Percentiles rank a stretch among this genome's conserved stretches.
Conservation (phyloP, 2,888 invertebrate genomes). For the Lordiphosa andalusiaca region DNA sequence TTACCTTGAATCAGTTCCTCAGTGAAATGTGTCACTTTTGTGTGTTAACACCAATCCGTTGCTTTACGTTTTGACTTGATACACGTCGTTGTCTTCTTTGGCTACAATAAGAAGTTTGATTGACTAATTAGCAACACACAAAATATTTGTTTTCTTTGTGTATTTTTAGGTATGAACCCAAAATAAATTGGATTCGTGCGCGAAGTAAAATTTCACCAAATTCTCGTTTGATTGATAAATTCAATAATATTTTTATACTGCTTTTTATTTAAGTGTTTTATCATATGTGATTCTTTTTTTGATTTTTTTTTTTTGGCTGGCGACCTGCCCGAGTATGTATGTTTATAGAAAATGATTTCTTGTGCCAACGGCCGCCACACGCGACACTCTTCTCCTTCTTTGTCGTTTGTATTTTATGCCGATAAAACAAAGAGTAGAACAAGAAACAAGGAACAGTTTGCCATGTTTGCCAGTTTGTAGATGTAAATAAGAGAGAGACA, state of each 20-base stretch:
- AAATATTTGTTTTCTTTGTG: neutral
- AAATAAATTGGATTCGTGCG: conserved; percentile 25
- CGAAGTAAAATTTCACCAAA: conserved; percentile 30
- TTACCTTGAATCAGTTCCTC: conserved; percentile 51
- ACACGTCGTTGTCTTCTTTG: conserved; percentile 12
- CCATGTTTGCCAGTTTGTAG: conserved; percentile 23
- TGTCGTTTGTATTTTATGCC: conserved; percentile 31
- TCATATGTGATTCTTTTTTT: neutral
- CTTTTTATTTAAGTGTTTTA: conserved; percentile 32
- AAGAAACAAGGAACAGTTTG: conserved; percentile 44
- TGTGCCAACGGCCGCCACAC: conserved; percentile 66
- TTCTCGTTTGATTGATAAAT: conserved; percentile 18
- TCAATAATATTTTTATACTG: conserved; percentile 12
- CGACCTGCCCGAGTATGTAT: conserved; percentile 44
- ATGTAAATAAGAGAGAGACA: conserved; percentile 16
- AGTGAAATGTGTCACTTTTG: conserved; percentile 35
- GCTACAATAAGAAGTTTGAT: conserved; percentile 36
- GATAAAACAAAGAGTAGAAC: conserved; percentile 34
- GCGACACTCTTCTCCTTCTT: conserved; percentile 36
- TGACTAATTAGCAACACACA: conserved; percentile 46
- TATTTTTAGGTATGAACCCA: conserved; percentile 20
- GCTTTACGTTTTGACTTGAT: conserved; percentile 4
- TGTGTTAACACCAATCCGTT: conserved; percentile 39
- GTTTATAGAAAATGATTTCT: conserved; percentile 42
- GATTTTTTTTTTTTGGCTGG: conserved; percentile 32